Evolutionary conservation across 2,113 vertebrate genomes (phyloP), one percentile per base, ranked within the genome.

Genomic region (Prochilodus magdalenae): DNA sequence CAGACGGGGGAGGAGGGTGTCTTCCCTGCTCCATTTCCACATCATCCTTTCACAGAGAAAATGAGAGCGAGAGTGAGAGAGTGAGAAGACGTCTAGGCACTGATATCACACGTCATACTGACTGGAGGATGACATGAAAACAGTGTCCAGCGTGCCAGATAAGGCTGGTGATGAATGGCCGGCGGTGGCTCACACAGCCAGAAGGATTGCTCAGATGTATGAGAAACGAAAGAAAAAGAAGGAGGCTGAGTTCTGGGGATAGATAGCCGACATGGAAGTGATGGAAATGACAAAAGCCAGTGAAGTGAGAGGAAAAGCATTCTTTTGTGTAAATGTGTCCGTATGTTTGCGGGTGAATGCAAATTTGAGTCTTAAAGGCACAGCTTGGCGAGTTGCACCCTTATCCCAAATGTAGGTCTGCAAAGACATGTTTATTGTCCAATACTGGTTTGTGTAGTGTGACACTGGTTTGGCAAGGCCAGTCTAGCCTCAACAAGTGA

Each of bases 101-200:
- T 65, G 76, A 70, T 77, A 80, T 86, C 81, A 77, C 57, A 82
- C 87, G 87, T 91, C 91, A 89, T 78, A 29, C 77, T 81, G 86
- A 83, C 86, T 80, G 47, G 59, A 36, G 73, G 65, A 88, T 77
- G 81, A 79, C 53, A 82, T 74, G 59, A 86, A 84, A 92, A 86
- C 71, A 81, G 80, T 73, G 82, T 86, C 83, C 83, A 75, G 26
- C 80, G 82, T 73, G 6, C 18, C 22, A 77, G 60, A 85, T 44
- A 65, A 84, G 73, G 59, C 74, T 65, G 63, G 27, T 76, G 77
- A 26, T 65, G 59, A 79, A 86, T 83, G 55, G 70, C 81, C 49
- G 66, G 72, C 36, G 12, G 73, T 26, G 75, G 7, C 33, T 82
- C 55, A 63, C 47, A 11, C 11, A 63, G 80, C 47, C 30, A 83